phyloP scores from a whole-genome alignment of 2,888 invertebrate genomes.

The Callyntrura sp. region DNA sequence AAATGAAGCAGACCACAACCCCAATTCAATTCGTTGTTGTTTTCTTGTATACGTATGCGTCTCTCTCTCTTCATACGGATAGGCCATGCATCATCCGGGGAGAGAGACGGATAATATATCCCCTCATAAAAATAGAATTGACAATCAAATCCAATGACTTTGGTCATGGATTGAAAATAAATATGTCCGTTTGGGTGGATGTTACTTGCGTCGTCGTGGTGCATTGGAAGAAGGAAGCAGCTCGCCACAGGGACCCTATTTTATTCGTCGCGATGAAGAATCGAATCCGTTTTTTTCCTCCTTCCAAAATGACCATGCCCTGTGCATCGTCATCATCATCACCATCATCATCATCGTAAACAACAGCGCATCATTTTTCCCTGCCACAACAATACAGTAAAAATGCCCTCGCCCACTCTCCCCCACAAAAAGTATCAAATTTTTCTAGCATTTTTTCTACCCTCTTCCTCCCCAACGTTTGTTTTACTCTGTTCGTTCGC shows the following conservation, averaged over 20 bases:
- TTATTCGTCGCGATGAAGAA: not conserved
- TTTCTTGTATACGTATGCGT: too few relatives aligned
- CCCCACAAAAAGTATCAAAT: conserved; percentile 49
- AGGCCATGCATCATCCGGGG: not conserved
- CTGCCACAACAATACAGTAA: not conserved
- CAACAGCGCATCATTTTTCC: too few relatives aligned
- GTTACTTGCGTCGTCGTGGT: too few relatives aligned
- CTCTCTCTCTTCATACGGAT: too few relatives aligned
- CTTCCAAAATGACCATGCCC: conserved; percentile 34
- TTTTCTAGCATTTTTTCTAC: conserved; percentile 18
- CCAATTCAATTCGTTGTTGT: too few relatives aligned
- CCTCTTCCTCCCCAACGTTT: conserved; percentile 32
- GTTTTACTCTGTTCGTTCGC: too few relatives aligned
- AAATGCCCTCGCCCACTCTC: conserved; percentile 40
- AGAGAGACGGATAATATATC: conserved; percentile 38
- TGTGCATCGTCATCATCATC: too few relatives aligned
- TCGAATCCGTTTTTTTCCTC: conserved; percentile 13
- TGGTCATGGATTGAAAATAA: conserved; percentile 75
- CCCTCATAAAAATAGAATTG: conserved; percentile 75
- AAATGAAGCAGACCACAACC: conserved; percentile 33
- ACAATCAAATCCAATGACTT: conserved; percentile 74
- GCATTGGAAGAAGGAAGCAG: conserved; percentile 51
- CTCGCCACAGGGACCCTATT: conserved; percentile 54
- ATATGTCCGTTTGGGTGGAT: conserved; percentile 52
- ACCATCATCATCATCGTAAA: too few relatives aligned